phyloP scores from a whole-genome alignment of 2,888 invertebrate genomes.

The Bruchidius siliquastri region DNA sequence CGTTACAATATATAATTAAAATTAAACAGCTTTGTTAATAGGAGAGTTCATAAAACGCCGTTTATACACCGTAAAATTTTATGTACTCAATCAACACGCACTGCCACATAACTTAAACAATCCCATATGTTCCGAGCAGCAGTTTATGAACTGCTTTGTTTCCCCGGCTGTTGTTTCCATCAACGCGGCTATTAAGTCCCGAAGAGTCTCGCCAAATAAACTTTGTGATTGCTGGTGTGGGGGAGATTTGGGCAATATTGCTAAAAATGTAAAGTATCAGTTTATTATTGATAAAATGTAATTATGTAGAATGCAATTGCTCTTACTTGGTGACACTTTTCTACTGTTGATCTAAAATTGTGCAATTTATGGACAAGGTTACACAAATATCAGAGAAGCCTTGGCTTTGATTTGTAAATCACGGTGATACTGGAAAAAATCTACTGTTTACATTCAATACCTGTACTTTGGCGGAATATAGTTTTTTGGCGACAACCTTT shows the following conservation, averaged over 20 bases:
- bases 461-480: too few relatives aligned
- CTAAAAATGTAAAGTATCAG: too few relatives aligned
- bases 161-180: conserved; percentile 31
- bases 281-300: too few relatives aligned
- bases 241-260: background rate
- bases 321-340: too few relatives aligned
- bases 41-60: conserved; percentile 30
- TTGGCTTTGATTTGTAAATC: too few relatives aligned
- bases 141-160: conserved; percentile 35
- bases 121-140: conserved; percentile 31
- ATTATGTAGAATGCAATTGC: too few relatives aligned
- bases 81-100: conserved; percentile 34
- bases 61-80: conserved; percentile 34
- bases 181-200: conserved; percentile 31
- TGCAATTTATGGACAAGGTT: too few relatives aligned
- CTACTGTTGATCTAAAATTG: too few relatives aligned
- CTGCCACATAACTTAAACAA: conserved; percentile 21
- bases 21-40: conserved; percentile 19
- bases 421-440: too few relatives aligned
- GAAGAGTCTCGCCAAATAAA: conserved; percentile 9
- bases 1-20: conserved; percentile 25
- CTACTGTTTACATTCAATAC: too few relatives aligned
- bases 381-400: too few relatives aligned
- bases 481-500: too few relatives aligned
- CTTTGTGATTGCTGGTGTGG: background rate